These are phyloP conservation scores for Engraulis encrasicolus DNA, from an alignment of 2,113 vertebrate species.

Conservation along the genomic window DNA sequence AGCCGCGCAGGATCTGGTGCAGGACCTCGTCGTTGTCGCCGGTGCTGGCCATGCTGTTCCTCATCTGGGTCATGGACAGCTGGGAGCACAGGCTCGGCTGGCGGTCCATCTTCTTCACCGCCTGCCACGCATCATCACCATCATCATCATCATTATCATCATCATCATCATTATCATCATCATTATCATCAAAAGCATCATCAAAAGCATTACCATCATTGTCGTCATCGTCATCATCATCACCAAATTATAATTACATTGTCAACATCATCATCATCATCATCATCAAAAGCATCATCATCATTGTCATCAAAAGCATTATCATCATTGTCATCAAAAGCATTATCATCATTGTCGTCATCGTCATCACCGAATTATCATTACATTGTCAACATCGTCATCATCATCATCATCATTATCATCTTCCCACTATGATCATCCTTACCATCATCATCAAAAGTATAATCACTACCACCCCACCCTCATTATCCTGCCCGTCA, in stretches of 20 bases:
- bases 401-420: neutral
- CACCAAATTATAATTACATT: neutral
- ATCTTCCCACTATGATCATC: too few species aligned
- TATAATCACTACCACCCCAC: too few species aligned
- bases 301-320: slow-evolving; percentile 6
- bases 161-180: neutral
- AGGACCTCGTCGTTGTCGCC: slow-evolving; percentile 93
- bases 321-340: neutral
- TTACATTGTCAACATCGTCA: too few species aligned
- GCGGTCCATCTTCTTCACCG: slow-evolving; percentile 87
- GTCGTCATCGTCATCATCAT: neutral
- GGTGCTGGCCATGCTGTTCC: slow-evolving; percentile 94
- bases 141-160: neutral
- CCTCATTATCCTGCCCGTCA: too few species aligned
- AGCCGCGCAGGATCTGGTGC: slow-evolving; percentile 89
- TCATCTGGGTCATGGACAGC: slow-evolving; percentile 96
- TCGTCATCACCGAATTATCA: too few species aligned
- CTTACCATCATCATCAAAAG: too few species aligned
- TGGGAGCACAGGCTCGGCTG: slow-evolving; percentile 94
- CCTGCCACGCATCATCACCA: slow-evolving; percentile 65
- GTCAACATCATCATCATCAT: neutral
- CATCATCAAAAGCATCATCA: neutral
- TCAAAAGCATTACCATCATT: too few species aligned
- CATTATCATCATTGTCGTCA: neutral
- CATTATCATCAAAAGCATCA: neutral